phyloP scores from a whole-genome alignment of 2,888 invertebrate species.

The Thyatira batis region DNA sequence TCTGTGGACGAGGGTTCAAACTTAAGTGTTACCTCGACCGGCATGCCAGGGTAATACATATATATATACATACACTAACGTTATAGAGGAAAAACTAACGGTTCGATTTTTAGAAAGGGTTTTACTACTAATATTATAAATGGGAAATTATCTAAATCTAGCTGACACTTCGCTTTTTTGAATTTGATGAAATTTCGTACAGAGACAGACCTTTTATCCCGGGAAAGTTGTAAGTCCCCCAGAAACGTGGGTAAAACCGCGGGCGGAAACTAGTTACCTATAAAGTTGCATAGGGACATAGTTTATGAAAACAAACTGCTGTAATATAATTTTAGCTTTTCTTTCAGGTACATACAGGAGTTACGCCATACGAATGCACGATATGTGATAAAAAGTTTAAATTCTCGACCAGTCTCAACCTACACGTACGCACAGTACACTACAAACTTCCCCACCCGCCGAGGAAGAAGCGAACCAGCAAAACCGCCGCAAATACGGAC shows the following conservation, averaged over 20 bases:
- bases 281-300: too few relatives aligned
- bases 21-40: conserved; percentile 23
- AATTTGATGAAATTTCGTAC: too few relatives aligned
- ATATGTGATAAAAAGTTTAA: conserved; percentile 45
- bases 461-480: conserved; percentile 23
- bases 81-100: too few relatives aligned
- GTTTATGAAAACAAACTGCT: too few relatives aligned
- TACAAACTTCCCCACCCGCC: conserved; percentile 38
- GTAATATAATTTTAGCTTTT: neutral
- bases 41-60: conserved; percentile 28
- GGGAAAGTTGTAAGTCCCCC: too few relatives aligned
- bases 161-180: too few relatives aligned
- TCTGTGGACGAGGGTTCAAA: conserved; percentile 32
- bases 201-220: too few relatives aligned
- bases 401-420: conserved; percentile 34
- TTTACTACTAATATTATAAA: too few relatives aligned
- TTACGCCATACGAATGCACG: conserved; percentile 34
- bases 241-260: too few relatives aligned
- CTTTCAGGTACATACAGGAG: conserved; percentile 37
- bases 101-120: too few relatives aligned
- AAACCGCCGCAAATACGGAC: neutral
- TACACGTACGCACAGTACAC: conserved; percentile 42
- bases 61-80: neutral
- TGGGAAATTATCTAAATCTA: too few relatives aligned
- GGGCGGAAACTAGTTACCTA: too few relatives aligned